These are phyloP conservation scores for Corythornis vintsioides DNA, from an alignment of 2,113 vertebrate genomes.

Conservation along the genomic window DNA sequence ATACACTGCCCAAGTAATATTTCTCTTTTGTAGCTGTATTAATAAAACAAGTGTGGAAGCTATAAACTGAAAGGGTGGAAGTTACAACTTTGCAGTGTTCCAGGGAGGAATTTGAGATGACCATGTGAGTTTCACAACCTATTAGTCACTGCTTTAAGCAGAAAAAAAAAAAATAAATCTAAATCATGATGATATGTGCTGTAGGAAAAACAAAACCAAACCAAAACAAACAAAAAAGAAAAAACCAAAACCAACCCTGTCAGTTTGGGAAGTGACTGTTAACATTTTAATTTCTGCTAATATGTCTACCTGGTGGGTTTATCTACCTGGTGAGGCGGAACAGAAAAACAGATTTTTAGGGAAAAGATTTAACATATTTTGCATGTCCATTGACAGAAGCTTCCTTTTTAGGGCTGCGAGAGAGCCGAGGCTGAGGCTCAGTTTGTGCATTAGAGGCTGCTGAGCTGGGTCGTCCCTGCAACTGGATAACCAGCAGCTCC, in stretches of 20 bases:
- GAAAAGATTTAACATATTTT: neutral
- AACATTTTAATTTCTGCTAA: neutral
- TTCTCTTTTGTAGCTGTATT: neutral
- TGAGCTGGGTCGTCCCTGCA: neutral
- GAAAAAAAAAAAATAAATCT: too few species aligned
- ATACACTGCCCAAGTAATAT: neutral
- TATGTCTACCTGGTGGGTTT: neutral
- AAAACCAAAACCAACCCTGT: neutral
- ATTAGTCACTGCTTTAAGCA: neutral
- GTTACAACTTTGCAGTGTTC: neutral
- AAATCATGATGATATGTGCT: neutral
- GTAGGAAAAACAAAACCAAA: neutral
- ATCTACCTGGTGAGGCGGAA: neutral
- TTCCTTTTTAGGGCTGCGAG: neutral
- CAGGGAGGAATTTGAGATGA: neutral
- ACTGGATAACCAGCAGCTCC: neutral
- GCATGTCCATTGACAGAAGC: neutral
- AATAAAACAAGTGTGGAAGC: neutral
- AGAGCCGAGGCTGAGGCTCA: neutral
- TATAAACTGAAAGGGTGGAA: neutral
- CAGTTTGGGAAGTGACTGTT: neutral
- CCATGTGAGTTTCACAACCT: neutral
- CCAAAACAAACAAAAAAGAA: too few species aligned
- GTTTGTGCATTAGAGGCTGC: neutral
- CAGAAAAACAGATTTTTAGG: neutral